phyloP scores from a whole-genome alignment of 2,113 vertebrate genomes.

The Misgurnus anguillicaudatus region DNA sequence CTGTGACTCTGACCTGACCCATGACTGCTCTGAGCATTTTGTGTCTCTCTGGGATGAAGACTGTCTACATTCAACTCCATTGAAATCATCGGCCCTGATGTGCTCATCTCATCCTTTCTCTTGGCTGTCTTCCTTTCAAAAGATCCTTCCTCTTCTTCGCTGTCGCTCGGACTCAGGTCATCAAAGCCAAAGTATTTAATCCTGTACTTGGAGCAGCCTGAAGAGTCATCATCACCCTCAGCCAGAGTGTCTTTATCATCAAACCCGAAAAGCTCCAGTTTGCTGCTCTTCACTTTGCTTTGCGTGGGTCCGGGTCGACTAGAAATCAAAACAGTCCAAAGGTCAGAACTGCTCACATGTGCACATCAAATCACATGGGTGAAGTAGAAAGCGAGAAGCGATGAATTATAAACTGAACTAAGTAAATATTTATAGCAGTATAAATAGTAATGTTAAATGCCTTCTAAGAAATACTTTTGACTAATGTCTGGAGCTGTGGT shows the following conservation, averaged over 20 bases:
- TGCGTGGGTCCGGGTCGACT: constrained; percentile 81
- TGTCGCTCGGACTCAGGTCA: constrained; percentile 92
- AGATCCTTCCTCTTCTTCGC: constrained; percentile 78
- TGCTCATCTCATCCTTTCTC: constrained; percentile 73
- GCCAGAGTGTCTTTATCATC: constrained; percentile 81
- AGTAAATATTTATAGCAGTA: too few relatives aligned
- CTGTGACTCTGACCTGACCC: constrained; percentile 56
- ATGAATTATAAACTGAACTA: constrained; percentile 4
- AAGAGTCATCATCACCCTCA: constrained; percentile 75
- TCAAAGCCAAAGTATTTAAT: constrained; percentile 98
- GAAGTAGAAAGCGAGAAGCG: not conserved
- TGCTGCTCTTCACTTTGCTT: constrained; percentile 90
- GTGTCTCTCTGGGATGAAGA: constrained; percentile 69
- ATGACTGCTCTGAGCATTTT: constrained; percentile 74
- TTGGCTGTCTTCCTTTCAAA: constrained; percentile 68
- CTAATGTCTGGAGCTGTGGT: not conserved
- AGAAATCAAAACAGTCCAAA: not conserved
- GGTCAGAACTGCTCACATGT: not conserved
- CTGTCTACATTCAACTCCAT: constrained; percentile 61
- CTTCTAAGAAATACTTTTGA: not conserved
- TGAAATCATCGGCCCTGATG: constrained; percentile 59
- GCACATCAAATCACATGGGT: not conserved
- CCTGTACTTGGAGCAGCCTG: constrained; percentile 89
- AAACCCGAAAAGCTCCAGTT: constrained; percentile 92
- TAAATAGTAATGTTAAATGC: not conserved